Conservation (phyloP, 2,797 vertebrate species). For the Tiaroga cobitis region DNA sequence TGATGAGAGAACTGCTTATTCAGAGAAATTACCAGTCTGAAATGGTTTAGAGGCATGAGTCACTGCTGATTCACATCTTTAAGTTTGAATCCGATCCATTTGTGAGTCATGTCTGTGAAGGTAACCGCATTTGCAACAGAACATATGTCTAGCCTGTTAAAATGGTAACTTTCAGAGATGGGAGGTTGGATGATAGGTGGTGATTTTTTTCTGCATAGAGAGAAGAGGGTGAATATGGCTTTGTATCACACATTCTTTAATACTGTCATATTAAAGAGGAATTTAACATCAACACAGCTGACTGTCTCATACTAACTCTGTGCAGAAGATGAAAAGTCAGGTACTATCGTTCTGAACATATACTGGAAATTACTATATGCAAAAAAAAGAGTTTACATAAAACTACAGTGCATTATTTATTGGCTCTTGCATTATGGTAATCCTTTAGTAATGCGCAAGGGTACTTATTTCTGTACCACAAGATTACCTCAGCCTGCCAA, state of each 20-base stretch:
- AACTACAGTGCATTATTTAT: neutral
- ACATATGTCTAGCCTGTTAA: slow-evolving; percentile 14
- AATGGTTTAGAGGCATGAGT: slow-evolving; percentile 33
- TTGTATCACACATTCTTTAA: slow-evolving; percentile 50
- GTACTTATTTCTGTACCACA: neutral
- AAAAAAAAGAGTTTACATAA: neutral
- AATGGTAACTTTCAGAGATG: slow-evolving; percentile 32
- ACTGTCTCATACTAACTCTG: slow-evolving; percentile 40
- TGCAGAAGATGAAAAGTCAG: slow-evolving; percentile 5
- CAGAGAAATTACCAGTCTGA: slow-evolving; percentile 24
- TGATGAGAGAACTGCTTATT: slow-evolving; percentile 11
- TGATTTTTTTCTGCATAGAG: slow-evolving; percentile 18
- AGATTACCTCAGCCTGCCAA: slow-evolving; percentile 29
- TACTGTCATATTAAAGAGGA: slow-evolving; percentile 52
- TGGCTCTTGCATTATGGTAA: slow-evolving; percentile 4
- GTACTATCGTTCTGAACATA: neutral
- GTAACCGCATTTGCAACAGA: slow-evolving; percentile 46
- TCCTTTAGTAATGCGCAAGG: slow-evolving; percentile 14
- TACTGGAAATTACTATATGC: neutral
- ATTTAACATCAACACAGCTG: slow-evolving; percentile 60
- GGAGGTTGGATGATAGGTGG: slow-evolving; percentile 16
- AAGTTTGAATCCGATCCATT: slow-evolving; percentile 46
- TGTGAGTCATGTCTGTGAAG: slow-evolving; percentile 55
- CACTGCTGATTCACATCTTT: slow-evolving; percentile 53
- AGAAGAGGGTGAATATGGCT: slow-evolving; percentile 56